These are phyloP conservation scores for Drosophila sechellia DNA, from an alignment of 1,140 invertebrate genomes.

Conservation along the genomic window DNA sequence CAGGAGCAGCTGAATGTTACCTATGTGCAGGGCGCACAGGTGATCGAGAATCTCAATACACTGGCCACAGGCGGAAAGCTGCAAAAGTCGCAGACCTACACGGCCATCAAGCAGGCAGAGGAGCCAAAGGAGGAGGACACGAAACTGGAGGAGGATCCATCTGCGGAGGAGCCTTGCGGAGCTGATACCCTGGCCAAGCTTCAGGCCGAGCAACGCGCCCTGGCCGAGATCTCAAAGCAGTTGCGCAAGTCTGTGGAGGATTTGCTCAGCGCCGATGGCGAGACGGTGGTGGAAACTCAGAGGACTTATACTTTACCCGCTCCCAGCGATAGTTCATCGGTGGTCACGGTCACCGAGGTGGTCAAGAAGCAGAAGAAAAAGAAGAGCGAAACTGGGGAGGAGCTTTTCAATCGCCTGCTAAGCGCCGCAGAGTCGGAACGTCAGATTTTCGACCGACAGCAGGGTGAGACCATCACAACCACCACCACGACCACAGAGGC, in stretches of 20 bases:
- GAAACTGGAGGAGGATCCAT: not conserved
- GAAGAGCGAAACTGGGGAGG: slow-evolving; percentile 64
- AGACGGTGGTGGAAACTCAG: slow-evolving; percentile 57
- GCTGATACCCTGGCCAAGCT: slow-evolving; percentile 64
- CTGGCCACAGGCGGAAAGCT: slow-evolving; percentile 53
- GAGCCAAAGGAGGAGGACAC: slow-evolving; percentile 6
- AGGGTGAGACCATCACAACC: slow-evolving; percentile 76
- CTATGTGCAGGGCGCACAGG: slow-evolving; percentile 78
- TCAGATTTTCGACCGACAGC: slow-evolving; percentile 76
- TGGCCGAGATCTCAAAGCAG: slow-evolving; percentile 83
- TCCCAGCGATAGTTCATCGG: slow-evolving; percentile 47
- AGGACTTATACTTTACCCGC: slow-evolving; percentile 52
- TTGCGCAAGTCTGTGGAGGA: slow-evolving; percentile 80
- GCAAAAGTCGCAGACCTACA: slow-evolving; percentile 81
- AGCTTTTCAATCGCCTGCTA: slow-evolving; percentile 71
- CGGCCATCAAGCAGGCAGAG: slow-evolving; percentile 65
- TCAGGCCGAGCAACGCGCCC: slow-evolving; percentile 77
- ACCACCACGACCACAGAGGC: slow-evolving; percentile 77
- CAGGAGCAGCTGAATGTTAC: slow-evolving; percentile 60
- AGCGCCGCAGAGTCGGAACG: slow-evolving; percentile 60
- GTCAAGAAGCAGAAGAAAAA: slow-evolving; percentile 56
- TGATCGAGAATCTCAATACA: slow-evolving; percentile 83
- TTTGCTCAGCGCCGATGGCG: slow-evolving; percentile 62
- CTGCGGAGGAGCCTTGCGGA: slow-evolving; percentile 12
- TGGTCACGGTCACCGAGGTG: slow-evolving; percentile 73